phyloP scores from a whole-genome alignment of 1,140 invertebrate genomes.

The Gryllus bimaculatus region DNA sequence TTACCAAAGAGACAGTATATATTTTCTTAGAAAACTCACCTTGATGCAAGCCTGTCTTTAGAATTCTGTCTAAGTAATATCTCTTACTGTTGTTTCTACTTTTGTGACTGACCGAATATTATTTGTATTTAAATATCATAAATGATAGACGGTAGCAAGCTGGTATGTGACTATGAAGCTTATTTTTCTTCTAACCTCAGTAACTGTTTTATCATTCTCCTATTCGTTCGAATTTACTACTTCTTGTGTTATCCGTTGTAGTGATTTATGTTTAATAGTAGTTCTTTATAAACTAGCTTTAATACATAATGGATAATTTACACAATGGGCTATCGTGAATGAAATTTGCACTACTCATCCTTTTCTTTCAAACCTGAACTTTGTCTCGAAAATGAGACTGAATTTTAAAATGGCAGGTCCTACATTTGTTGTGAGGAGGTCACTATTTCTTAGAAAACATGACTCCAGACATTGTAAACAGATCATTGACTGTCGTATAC shows the following conservation, averaged over 20 bases:
- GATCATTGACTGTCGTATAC: background rate
- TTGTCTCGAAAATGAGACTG: background rate
- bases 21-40: conserved; percentile 12
- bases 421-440: conserved; percentile 17
- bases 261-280: background rate
- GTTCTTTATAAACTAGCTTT: background rate
- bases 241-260: background rate
- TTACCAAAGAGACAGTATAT: conserved; percentile 6
- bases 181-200: conserved; percentile 12
- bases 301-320: background rate
- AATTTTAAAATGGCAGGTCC: conserved; percentile 11
- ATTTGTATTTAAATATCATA: conserved; percentile 6
- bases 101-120: conserved; percentile 15
- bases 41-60: background rate
- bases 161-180: conserved; percentile 14
- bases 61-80: conserved; percentile 7
- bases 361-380: background rate
- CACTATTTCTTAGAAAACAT: background rate
- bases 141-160: conserved; percentile 10
- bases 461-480: background rate
- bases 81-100: conserved; percentile 9
- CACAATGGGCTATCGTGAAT: background rate
- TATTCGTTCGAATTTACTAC: background rate
- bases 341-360: background rate
- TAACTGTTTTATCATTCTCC: conserved; percentile 1